A percentile compares a stretch with the other conserved stretches of the same genome.
Evolutionary conservation across 1,140 invertebrate species (phyloP).

Genomic region (Drosophila watanabei): DNA sequence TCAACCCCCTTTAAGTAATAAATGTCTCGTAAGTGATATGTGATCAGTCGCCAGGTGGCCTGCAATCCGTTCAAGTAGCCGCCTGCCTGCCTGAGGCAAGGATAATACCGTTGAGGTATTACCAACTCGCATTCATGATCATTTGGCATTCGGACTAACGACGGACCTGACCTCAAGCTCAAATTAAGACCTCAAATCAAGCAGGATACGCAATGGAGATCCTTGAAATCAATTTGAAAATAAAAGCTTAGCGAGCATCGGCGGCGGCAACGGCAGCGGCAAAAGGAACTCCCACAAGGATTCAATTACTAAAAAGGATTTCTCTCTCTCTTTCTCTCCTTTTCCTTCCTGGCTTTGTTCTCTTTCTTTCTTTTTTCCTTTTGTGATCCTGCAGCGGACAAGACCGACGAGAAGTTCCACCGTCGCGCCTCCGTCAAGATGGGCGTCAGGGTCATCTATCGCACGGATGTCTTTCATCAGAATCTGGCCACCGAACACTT

Average conservation of each 20-base stretch:
- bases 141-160: slow-evolving; percentile 60
- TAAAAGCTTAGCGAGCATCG: slow-evolving; percentile 35
- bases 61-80: slow-evolving; percentile 53
- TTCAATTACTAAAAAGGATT: neutral
- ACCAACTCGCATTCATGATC: slow-evolving; percentile 37
- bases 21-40: too few species aligned
- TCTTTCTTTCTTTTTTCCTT: neutral
- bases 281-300: neutral
- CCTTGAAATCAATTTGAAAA: slow-evolving; percentile 20
- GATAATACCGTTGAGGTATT: slow-evolving; percentile 2
- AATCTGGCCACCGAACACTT: slow-evolving; percentile 60
- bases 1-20: too few species aligned
- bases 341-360: neutral
- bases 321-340: neutral
- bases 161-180: slow-evolving; percentile 22
- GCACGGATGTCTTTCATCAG: slow-evolving; percentile 77
- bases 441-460: slow-evolving; percentile 82
- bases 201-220: slow-evolving; percentile 19
- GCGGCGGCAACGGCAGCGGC: slow-evolving; percentile 56
- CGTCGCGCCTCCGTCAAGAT: slow-evolving; percentile 81
- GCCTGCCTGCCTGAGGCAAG: slow-evolving; percentile 51
- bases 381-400: slow-evolving; percentile 63
- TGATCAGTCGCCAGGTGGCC: neutral
- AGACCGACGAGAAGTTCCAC: slow-evolving; percentile 84
- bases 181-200: slow-evolving; percentile 14